These are phyloP conservation scores for Phasia obesa DNA, from an alignment of 2,888 invertebrate genomes.

Conservation along the genomic window DNA sequence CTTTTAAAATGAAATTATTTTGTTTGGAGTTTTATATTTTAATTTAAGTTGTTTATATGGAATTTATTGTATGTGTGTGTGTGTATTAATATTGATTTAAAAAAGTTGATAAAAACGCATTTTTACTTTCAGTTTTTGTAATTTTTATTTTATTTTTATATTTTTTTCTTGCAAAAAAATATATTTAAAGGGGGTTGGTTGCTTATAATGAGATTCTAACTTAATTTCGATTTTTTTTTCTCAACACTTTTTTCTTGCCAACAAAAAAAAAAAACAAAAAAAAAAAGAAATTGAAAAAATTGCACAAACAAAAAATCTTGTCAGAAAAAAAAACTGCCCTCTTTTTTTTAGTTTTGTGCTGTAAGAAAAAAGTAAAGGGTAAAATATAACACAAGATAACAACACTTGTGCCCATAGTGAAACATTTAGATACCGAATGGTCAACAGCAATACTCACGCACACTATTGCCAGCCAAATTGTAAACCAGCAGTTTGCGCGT, in stretches of 20 bases:
- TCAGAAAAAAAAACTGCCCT: conserved; percentile 41
- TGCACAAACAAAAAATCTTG: background rate
- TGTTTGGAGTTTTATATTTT: too few species aligned
- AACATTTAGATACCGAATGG: conserved; percentile 31
- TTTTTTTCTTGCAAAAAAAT: conserved; percentile 13
- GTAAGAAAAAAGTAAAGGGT: conserved; percentile 34
- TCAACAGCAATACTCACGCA: conserved; percentile 13
- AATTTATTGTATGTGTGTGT: too few species aligned
- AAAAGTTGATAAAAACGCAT: too few species aligned
- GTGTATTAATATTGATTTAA: too few species aligned
- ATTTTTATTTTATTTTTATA: conserved; percentile 21
- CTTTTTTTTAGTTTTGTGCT: conserved; percentile 34
- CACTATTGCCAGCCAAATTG: conserved; percentile 26
- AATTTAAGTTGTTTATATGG: too few species aligned
- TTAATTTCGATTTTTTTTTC: conserved; percentile 57
- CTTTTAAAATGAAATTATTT: too few species aligned
- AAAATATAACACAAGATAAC: conserved; percentile 14
- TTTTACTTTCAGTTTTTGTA: conserved; percentile 6
- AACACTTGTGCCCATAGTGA: background rate
- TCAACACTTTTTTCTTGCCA: conserved; percentile 21
- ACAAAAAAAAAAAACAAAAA: conserved; percentile 35
- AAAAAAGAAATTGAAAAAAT: conserved; percentile 44
- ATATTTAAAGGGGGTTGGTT: conserved; percentile 34
- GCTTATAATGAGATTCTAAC: conserved; percentile 68
- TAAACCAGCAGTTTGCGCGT: conserved; percentile 23